phyloP scores from a whole-genome alignment of 2,888 invertebrate genomes.

The Pseudanteris insignis region DNA sequence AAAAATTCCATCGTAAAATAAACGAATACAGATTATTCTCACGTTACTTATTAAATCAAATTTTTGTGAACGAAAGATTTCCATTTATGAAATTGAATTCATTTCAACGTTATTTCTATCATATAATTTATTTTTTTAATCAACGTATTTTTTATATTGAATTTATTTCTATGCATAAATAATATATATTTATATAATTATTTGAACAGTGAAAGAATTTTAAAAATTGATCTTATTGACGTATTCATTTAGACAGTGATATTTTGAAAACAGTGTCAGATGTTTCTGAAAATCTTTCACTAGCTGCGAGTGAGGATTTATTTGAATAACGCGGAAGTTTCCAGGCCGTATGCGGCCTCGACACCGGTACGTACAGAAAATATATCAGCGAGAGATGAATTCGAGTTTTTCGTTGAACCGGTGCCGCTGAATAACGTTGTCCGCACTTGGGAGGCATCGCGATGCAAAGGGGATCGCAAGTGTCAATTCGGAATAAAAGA shows the following conservation, averaged over 20 bases:
- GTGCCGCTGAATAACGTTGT: slow-evolving; percentile 49
- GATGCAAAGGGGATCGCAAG: slow-evolving; percentile 37
- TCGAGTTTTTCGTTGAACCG: slow-evolving; percentile 22
- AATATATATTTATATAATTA: too few relatives aligned
- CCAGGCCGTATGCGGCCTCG: slow-evolving; percentile 6
- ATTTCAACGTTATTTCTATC: too few relatives aligned
- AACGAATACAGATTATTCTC: too few relatives aligned
- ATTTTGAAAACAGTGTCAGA: slow-evolving; percentile 26
- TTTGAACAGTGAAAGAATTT: too few relatives aligned
- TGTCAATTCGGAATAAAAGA: slow-evolving; percentile 34
- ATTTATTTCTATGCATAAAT: too few relatives aligned
- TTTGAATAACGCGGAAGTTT: slow-evolving; percentile 34
- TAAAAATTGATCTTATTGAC: too few relatives aligned
- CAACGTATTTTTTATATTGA: too few relatives aligned
- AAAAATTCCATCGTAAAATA: too few relatives aligned
- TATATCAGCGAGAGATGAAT: slow-evolving; percentile 36
- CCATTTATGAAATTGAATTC: too few relatives aligned
- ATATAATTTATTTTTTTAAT: too few relatives aligned
- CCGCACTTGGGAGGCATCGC: slow-evolving; percentile 47
- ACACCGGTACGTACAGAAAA: slow-evolving; percentile 37
- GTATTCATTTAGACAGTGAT: slow-evolving; percentile 22
- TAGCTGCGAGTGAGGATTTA: slow-evolving; percentile 28
- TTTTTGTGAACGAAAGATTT: too few relatives aligned
- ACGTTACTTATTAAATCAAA: too few relatives aligned
- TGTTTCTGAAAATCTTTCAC: slow-evolving; percentile 26